Conservation (phyloP, 2,113 vertebrate species). For the Myotis yumanensis region DNA sequence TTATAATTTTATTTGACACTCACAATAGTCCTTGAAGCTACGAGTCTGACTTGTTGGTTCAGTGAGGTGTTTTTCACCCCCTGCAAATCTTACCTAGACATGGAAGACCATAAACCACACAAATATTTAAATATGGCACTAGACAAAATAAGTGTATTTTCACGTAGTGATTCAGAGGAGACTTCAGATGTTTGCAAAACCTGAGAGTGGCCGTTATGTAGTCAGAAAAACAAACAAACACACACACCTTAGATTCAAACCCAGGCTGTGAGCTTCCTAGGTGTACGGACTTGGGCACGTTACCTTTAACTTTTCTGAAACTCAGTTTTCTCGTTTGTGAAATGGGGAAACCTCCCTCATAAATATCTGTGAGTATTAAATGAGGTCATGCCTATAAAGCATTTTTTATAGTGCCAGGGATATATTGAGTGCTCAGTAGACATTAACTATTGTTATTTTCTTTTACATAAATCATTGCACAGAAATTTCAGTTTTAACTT, state of each 20-base stretch:
- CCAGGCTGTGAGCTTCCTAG: neutral
- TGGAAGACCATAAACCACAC: neutral
- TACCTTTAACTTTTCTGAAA: neutral
- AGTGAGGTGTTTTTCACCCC: neutral
- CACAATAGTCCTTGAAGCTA: neutral
- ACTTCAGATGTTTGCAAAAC: neutral
- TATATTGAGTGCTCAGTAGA: neutral
- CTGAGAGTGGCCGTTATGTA: neutral
- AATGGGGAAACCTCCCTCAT: neutral
- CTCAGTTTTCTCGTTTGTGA: neutral
- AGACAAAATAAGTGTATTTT: neutral
- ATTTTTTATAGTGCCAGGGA: neutral
- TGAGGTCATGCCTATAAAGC: neutral
- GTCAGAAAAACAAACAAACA: neutral
- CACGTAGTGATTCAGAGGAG: neutral
- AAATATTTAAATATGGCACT: neutral
- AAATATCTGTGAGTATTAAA: neutral
- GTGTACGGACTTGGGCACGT: neutral
- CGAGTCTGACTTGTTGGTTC: neutral
- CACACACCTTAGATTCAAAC: neutral
- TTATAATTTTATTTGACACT: neutral
- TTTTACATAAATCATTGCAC: neutral
- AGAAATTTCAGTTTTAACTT: neutral
- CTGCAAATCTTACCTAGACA: neutral
- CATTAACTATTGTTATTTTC: neutral